Evolutionary conservation across 2,888 invertebrate genomes (phyloP).

Genomic region (Galerucella calmariensis): DNA sequence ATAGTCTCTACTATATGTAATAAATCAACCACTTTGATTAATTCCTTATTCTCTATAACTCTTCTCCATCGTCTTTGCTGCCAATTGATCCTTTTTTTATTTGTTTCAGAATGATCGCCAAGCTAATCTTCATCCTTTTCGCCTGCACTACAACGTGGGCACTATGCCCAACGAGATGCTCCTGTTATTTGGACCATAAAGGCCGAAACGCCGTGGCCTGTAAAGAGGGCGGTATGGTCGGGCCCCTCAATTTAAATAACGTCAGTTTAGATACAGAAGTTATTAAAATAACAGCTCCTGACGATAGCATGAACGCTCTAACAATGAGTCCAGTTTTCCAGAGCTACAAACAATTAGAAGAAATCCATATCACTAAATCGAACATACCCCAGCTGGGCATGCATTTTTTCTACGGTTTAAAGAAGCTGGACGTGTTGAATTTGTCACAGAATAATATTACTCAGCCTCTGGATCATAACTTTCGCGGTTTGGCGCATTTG

Average conservation of each 20-base stretch:
- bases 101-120: slow-evolving; percentile 53
- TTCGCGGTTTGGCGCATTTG: slow-evolving; percentile 78
- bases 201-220: slow-evolving; percentile 72
- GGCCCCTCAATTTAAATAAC: slow-evolving; percentile 71
- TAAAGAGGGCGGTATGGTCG: slow-evolving; percentile 71
- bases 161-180: slow-evolving; percentile 75
- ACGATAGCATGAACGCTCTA: slow-evolving; percentile 70
- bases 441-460: slow-evolving; percentile 82
- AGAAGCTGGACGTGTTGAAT: slow-evolving; percentile 70
- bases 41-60: slow-evolving; percentile 21
- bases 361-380: slow-evolving; percentile 80
- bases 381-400: slow-evolving; percentile 83
- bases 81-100: slow-evolving; percentile 33
- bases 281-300: slow-evolving; percentile 76
- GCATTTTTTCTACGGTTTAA: slow-evolving; percentile 82
- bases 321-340: slow-evolving; percentile 79
- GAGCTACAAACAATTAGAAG: slow-evolving; percentile 70
- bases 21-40: slow-evolving; percentile 15
- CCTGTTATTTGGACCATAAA: slow-evolving; percentile 69
- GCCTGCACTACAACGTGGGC: slow-evolving; percentile 37
- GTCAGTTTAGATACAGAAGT: slow-evolving; percentile 71
- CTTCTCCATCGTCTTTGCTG: slow-evolving; percentile 10
- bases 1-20: background rate
- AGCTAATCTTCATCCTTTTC: slow-evolving; percentile 44
- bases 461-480: slow-evolving; percentile 77